Evolutionary conservation across 2,888 invertebrate genomes (phyloP).

Genomic region (Chironomus tentans): DNA sequence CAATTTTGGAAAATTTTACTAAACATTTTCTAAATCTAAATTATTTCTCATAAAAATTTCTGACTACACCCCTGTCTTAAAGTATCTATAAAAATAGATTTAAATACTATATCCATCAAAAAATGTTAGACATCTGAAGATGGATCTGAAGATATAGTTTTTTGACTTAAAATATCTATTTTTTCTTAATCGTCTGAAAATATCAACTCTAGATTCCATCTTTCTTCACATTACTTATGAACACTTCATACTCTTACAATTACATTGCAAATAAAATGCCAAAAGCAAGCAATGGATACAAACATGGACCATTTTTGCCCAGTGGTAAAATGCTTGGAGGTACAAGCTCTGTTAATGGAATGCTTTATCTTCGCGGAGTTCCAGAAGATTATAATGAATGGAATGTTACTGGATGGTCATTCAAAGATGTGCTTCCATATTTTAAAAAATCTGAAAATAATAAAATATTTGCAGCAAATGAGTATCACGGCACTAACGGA

Average conservation of each 20-base stretch:
- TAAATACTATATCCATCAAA: too few species aligned
- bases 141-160: too few species aligned
- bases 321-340: slow-evolving; percentile 8
- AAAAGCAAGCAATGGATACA: slow-evolving; percentile 29
- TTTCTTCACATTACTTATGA: slow-evolving; percentile 32
- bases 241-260: slow-evolving; percentile 32
- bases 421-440: slow-evolving; percentile 4
- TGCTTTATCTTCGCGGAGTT: slow-evolving; percentile 9
- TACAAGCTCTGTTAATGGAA: not conserved
- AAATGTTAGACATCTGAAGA: too few species aligned
- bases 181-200: too few species aligned
- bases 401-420: not conserved
- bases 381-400: not conserved
- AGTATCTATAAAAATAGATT: too few species aligned
- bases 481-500: slow-evolving; percentile 3
- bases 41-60: too few species aligned
- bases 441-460: slow-evolving; percentile 16
- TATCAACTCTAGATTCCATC: slow-evolving; percentile 34
- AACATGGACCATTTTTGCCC: not conserved
- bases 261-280: slow-evolving; percentile 34
- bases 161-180: too few species aligned
- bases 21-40: too few species aligned
- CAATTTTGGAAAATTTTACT: too few species aligned
- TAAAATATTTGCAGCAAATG: not conserved
- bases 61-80: too few species aligned